phyloP scores from a whole-genome alignment of 2,888 invertebrate species.

The Saturnia japonica region DNA sequence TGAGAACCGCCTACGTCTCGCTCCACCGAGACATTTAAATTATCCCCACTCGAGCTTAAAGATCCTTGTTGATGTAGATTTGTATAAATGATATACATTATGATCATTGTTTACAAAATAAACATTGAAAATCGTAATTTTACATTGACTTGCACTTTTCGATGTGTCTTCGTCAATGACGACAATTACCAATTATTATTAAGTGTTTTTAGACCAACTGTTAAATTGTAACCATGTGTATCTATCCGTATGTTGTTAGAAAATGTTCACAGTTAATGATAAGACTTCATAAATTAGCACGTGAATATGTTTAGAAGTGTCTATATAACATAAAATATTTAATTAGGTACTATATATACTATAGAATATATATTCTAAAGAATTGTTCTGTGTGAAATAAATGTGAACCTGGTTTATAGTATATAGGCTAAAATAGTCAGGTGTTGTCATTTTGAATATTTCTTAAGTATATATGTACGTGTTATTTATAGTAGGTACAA shows the following conservation, averaged over 20 bases:
- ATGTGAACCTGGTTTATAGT: neutral
- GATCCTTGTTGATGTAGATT: conserved; percentile 53
- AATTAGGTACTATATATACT: neutral
- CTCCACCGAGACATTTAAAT: conserved; percentile 31
- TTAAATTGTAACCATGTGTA: conserved; percentile 42
- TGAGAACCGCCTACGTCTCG: conserved; percentile 43
- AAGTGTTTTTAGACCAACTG: conserved; percentile 60
- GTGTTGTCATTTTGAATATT: neutral
- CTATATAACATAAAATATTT: neutral
- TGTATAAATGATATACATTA: conserved; percentile 57
- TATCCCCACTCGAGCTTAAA: conserved; percentile 26
- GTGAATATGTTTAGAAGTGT: neutral
- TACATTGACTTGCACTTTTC: conserved; percentile 50
- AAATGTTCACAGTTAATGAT: conserved; percentile 14
- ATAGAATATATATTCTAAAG: neutral
- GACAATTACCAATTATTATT: conserved; percentile 48
- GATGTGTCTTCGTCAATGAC: conserved; percentile 57
- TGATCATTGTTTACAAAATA: conserved; percentile 43
- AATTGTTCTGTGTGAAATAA: neutral
- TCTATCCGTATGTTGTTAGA: conserved; percentile 21
- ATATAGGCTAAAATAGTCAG: neutral
- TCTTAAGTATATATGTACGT: neutral
- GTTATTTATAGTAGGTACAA: neutral
- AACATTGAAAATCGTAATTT: conserved; percentile 24
- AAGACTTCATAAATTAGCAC: conserved; percentile 7